Evolutionary conservation across 2,113 vertebrate species (phyloP).

Genomic region (Nycticebus coucang): DNA sequence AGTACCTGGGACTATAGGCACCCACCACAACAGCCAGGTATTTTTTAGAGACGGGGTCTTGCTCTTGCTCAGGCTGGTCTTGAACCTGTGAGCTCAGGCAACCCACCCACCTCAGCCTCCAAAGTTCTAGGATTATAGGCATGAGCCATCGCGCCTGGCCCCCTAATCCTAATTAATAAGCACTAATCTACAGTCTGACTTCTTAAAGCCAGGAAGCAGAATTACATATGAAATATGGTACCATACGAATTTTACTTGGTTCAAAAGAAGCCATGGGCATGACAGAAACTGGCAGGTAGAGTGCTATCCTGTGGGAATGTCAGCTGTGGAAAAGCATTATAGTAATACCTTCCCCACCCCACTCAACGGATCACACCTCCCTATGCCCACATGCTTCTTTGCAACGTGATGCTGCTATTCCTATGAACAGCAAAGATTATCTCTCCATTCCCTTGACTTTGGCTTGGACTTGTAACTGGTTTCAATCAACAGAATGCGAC

Average conservation of each 20-base stretch:
- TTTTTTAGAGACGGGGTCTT: too few relatives aligned
- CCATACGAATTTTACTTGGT: not conserved
- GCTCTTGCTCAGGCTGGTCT: too few relatives aligned
- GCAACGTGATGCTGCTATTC: not conserved
- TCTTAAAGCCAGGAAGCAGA: not conserved
- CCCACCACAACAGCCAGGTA: too few relatives aligned
- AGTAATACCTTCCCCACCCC: not conserved
- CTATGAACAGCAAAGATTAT: not conserved
- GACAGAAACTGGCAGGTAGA: not conserved
- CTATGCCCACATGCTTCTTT: not conserved
- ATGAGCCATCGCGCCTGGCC: too few relatives aligned
- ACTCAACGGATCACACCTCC: not conserved
- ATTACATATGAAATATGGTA: not conserved
- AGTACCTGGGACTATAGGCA: too few relatives aligned
- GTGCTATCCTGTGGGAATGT: not conserved
- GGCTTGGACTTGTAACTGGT: not conserved
- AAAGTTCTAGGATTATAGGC: too few relatives aligned
- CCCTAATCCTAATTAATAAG: not conserved
- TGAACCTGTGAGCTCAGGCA: too few relatives aligned
- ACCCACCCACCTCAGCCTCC: too few relatives aligned
- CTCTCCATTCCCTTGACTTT: not conserved
- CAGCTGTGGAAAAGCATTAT: not conserved
- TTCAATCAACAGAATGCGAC: not conserved
- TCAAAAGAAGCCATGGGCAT: not conserved
- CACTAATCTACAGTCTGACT: not conserved